Evolutionary conservation across 2,888 invertebrate genomes (phyloP), one percentile per base, ranked within the genome.

Genomic region (Calameuta pallipes): DNA sequence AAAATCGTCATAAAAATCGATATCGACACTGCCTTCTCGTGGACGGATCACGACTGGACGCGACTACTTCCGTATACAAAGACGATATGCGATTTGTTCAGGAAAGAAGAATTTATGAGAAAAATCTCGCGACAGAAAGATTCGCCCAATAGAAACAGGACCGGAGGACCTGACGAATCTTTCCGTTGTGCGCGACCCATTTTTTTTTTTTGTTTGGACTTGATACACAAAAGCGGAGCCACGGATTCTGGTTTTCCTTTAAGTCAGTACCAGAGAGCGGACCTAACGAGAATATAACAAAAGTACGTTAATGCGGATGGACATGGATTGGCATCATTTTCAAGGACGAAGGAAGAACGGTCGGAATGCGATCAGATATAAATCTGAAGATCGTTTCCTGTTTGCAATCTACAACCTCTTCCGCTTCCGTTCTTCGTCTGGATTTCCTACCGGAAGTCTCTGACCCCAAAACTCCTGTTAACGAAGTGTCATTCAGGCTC

Each of bases 401-500:
- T 11, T n/a, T 41, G 31, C 31, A 74, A 33, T 75, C 36, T 36
- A 11, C 36, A 1, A 69, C 15, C n/a, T 30, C 6, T 31, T 69
- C 33, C 33, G 36, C 9, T 36, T 34, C 23, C n/a, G 71, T 30
- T 30, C 15, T 30, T 56, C 36, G 23, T 74, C 11, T 68, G 30
- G 36, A 76, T 73, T 74, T 13, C 34, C 13, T 71, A 68, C 77
- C 30, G 30, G 23, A 56, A 56, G 23, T 56, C 2, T 23, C 56
- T 23, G 23, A 56, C 15, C 15, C 31, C 4, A 4, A 6, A 41
- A 41, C 56, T 56, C 9, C 56, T 23, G 23, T 0, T 0, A 56
- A 23, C 56, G 56, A 56, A 56, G 9, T 23, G 23, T 56, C 56
- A 56, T 56, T 23, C 6, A 15, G 15, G 23, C 23, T 33, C 90